These are phyloP conservation scores for Lamprotornis superbus DNA, from an alignment of 2,113 vertebrate species.

Conservation along the genomic window DNA sequence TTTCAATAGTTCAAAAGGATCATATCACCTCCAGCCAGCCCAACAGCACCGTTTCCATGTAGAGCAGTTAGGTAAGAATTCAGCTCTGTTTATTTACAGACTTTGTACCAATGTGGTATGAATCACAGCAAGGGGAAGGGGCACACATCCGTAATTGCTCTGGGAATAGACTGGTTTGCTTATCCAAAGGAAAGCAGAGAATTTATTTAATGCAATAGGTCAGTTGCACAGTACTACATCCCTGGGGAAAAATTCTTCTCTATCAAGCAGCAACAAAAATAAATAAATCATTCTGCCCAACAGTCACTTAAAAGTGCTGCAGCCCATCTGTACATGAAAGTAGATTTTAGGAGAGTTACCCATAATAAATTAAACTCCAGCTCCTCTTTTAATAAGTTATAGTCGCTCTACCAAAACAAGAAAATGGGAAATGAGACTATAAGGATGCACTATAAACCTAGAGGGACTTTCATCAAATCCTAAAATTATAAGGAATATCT, in stretches of 20 bases:
- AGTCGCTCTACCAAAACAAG: not conserved
- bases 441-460: constrained; percentile 5
- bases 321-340: constrained; percentile 16
- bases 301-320: constrained; percentile 30
- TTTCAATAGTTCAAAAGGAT: not conserved
- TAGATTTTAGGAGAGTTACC: constrained; percentile 8
- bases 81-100: constrained; percentile 16
- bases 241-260: constrained; percentile 38
- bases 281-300: constrained; percentile 38
- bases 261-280: constrained; percentile 50
- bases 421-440: constrained; percentile 2
- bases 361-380: constrained; percentile 7
- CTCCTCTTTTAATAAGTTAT: not conserved
- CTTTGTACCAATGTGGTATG: constrained; percentile 25
- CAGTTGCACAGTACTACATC: constrained; percentile 23
- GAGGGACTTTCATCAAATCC: not conserved
- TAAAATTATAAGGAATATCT: not conserved
- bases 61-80: not conserved
- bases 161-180: constrained; percentile 37
- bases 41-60: not conserved
- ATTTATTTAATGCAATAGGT: constrained; percentile 61
- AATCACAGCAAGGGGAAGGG: constrained; percentile 51
- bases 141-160: constrained; percentile 1
- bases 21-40: not conserved
- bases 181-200: constrained; percentile 16